Evolutionary conservation across 2,888 invertebrate genomes (phyloP), one percentile per base, ranked within the genome.

Genomic region (Leucania comma): DNA sequence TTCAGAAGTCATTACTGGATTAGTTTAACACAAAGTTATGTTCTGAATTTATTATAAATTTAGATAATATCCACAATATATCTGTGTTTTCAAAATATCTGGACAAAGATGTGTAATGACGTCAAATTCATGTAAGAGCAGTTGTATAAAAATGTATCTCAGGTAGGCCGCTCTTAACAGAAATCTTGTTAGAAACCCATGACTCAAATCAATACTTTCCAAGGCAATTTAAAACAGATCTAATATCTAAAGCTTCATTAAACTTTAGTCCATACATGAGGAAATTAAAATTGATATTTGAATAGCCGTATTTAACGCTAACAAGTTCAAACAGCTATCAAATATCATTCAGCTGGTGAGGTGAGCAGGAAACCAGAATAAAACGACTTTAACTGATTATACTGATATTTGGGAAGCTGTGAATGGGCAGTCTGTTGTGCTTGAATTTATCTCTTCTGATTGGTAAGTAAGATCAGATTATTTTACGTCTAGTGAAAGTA

Each of bases 281-380:
- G 67, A 84, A 75, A 85, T 87, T 91, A 91, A 20, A 42, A 92
- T 91, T 90, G 87, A 87, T 86, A 85, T 90, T 89, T 92, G 90
- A 91, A 91, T 88, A 81, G 82, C 80, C 84, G 82, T 85, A 75
- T 88, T 79, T 86, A 88, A 87, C 87, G 87, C 87, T 91, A 91
- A 92, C 91, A 89, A 91, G 89, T 81, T 84, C 59, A 62, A 69
- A 67, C 75, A 65, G 82, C 88, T 92, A 93, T 94, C 91, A 93
- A 93, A 93, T 93, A 88, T 88, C 93, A 86, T 83, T 94, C 90
- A 91, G 86, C 20, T 2, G 46, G 20, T 48, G 46, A 48, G 17
- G n/a, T 17, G 42, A 5, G 42, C 8, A 69, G 67, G 46, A 61
- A 69, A 74, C 68, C 65, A 73, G 72, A 66, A 81, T 61, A 65